Percentiles rank a stretch among this genome's conserved stretches.
Conservation (phyloP, 2,113 vertebrate genomes). For the Salvator merianae region DNA sequence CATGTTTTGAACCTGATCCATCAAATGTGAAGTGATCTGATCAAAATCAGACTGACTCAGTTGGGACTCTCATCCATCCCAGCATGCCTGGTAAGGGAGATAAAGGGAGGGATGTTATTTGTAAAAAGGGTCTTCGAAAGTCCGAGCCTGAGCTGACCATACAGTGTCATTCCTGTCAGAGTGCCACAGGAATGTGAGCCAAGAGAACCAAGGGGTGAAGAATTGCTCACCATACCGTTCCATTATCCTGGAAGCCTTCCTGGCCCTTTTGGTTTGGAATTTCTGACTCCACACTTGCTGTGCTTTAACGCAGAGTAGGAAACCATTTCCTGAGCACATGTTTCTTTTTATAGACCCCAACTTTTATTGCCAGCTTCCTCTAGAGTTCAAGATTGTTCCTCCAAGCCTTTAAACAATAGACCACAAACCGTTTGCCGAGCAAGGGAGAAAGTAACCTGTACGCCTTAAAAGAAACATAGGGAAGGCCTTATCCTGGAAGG, state of each 20-base stretch:
- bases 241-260: constrained; percentile 73
- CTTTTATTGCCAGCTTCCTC: constrained; percentile 76
- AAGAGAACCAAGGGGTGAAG: constrained; percentile 56
- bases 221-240: constrained; percentile 66
- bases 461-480: constrained; percentile 5
- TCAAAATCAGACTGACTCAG: no score
- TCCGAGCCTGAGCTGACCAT: constrained; percentile 50
- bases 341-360: constrained; percentile 80
- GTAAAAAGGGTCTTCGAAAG: not conserved
- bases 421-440: constrained; percentile 33
- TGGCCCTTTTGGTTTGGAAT: constrained; percentile 75
- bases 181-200: constrained; percentile 55
- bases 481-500: constrained; percentile 44
- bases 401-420: constrained; percentile 56
- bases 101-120: no score
- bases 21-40: no score
- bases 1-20: no score
- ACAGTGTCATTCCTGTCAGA: constrained; percentile 40
- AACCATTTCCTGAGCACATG: constrained; percentile 73
- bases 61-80: no score
- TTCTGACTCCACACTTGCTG: constrained; percentile 72
- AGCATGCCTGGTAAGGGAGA: not conserved
- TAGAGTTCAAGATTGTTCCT: constrained; percentile 61
- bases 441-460: constrained; percentile 21
- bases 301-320: constrained; percentile 77